phyloP scores from a whole-genome alignment of 2,888 invertebrate species.

The Drosophila maculinotata region DNA sequence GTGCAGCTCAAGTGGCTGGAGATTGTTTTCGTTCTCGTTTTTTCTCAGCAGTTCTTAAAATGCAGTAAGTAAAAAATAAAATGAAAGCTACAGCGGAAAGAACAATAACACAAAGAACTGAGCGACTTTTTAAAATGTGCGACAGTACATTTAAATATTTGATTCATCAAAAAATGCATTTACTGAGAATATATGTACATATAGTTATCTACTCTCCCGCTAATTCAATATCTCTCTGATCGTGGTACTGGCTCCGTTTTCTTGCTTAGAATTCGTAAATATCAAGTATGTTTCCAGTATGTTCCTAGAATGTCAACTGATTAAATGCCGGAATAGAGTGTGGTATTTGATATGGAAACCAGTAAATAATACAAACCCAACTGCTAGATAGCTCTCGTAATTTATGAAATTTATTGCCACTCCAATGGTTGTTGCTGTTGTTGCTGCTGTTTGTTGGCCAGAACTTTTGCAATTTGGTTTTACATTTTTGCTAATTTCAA shows the following conservation, averaged over 20 bases:
- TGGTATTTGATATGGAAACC: conserved; percentile 9
- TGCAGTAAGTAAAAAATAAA: conserved; percentile 2
- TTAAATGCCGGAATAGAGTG: conserved; percentile 2
- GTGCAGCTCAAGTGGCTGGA: conserved; percentile 74
- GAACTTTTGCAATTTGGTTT: conserved; percentile 73
- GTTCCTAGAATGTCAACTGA: not conserved
- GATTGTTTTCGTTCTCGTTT: conserved; percentile 45
- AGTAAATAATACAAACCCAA: conserved; percentile 14
- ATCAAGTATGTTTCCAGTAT: no score
- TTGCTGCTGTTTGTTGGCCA: conserved; percentile 27
- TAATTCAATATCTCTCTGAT: not conserved
- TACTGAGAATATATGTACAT: not conserved
- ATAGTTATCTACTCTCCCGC: not conserved
- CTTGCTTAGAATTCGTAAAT: not conserved
- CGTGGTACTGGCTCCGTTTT: not conserved
- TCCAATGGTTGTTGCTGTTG: conserved; percentile 13
- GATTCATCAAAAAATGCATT: conserved; percentile 5
- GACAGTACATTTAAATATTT: conserved; percentile 24
- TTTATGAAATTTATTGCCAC: conserved; percentile 56
- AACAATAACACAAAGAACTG: conserved; percentile 27
- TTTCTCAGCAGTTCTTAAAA: not conserved
- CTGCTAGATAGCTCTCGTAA: conserved; percentile 27
- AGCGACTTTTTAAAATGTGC: conserved; percentile 5
- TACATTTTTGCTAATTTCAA: conserved; percentile 57
- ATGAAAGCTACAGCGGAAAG: conserved; percentile 1